Percentiles rank a stretch among this genome's conserved stretches.
These are phyloP conservation scores for Phyllostomus hastatus DNA, from an alignment of 2,113 vertebrate species.

Conservation along the genomic window DNA sequence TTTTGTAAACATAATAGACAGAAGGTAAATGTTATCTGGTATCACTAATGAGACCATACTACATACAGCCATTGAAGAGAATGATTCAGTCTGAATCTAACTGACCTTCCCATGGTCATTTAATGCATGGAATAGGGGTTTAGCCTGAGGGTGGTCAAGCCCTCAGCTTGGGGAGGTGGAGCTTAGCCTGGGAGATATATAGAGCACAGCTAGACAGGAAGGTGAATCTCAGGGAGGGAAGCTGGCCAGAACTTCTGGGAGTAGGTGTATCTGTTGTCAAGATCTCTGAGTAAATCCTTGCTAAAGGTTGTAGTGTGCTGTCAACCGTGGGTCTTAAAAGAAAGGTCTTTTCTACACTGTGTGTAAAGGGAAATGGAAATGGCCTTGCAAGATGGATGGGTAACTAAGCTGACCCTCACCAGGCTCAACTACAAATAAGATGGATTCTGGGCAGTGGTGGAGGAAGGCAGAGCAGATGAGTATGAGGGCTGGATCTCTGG, in stretches of 20 bases:
- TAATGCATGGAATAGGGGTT: neutral
- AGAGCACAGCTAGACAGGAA: neutral
- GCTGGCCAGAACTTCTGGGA: neutral
- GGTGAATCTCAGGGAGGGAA: neutral
- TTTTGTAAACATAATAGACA: neutral
- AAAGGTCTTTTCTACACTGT: neutral
- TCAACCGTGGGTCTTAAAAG: neutral
- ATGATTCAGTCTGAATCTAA: neutral
- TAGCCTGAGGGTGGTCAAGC: neutral
- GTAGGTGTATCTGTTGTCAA: neutral
- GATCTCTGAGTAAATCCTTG: neutral
- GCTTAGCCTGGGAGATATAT: neutral
- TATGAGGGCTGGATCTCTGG: neutral
- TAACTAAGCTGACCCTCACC: neutral
- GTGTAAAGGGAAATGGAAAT: neutral
- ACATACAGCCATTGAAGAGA: neutral
- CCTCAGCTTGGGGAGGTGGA: neutral
- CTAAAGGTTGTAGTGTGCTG: neutral
- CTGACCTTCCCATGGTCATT: neutral
- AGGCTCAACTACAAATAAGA: neutral
- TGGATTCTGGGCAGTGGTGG: rapidly evolving
- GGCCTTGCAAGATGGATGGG: neutral
- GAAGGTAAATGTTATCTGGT: neutral
- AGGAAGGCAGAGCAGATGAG: rapidly evolving
- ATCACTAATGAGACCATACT: neutral